These are phyloP conservation scores for Parazoanthus swiftii DNA, from an alignment of 92 coral and sea anemone genomes.

Conservation along the genomic window DNA sequence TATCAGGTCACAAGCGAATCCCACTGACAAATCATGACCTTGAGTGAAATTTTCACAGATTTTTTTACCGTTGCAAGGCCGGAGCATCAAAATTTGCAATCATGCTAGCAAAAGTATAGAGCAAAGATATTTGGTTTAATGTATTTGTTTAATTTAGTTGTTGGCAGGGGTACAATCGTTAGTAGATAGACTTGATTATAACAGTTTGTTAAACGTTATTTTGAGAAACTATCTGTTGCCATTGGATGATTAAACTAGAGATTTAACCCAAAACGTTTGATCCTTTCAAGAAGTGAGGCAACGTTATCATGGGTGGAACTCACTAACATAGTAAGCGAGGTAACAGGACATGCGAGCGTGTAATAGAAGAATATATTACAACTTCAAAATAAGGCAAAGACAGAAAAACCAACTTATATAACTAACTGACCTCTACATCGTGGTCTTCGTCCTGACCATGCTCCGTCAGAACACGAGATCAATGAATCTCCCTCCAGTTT, in stretches of 20 bases:
- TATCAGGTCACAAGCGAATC: too few species aligned
- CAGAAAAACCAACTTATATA: too few species aligned
- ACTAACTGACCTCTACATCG: slow-evolving; percentile 47
- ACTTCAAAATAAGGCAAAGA: not conserved
- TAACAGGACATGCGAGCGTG: not conserved
- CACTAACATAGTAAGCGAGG: not conserved
- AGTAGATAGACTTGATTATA: not conserved
- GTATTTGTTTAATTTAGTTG: too few species aligned
- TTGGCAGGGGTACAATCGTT: not conserved
- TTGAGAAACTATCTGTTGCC: not conserved
- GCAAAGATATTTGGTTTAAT: not conserved
- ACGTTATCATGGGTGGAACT: not conserved
- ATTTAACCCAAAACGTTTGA: not conserved
- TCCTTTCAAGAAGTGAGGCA: not conserved
- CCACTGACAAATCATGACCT: not conserved
- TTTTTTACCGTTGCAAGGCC: not conserved
- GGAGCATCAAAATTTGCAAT: too few species aligned
- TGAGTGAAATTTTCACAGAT: not conserved
- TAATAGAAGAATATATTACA: too few species aligned
- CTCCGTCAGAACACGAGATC: slow-evolving; percentile 45
- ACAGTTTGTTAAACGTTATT: not conserved
- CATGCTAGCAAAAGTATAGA: too few species aligned
- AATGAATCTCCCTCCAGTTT: slow-evolving; percentile 4
- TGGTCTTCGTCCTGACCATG: slow-evolving; percentile 42
- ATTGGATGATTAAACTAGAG: not conserved